Evolutionary conservation across 2,113 vertebrate species (phyloP), one percentile per base, ranked within the genome.

Genomic region (Hiodon tergisus): DNA sequence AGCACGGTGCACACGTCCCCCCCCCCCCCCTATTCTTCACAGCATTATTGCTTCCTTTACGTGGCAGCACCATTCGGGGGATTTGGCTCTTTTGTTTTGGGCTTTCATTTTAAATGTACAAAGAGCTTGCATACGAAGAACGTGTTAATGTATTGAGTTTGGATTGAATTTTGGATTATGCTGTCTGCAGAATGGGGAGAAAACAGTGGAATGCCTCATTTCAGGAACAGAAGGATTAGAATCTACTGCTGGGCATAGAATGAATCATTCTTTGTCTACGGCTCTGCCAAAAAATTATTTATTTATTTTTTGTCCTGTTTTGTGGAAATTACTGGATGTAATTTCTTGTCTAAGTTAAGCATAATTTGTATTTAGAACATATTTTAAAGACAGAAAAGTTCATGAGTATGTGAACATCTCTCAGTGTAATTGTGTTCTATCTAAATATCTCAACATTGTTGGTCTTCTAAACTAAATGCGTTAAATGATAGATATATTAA

Each of bases 91-190:
- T 71, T 81, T 66, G 63, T 82, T 84, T 78, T 58, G 7, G 73
- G 77, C 62, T 74, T 58, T 46, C 60, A 55, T 59, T 66, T 52
- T 59, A 17, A 47, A 50, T 14, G 51, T 60, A 70, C 66, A 52
- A 76, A 78, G 61, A 70, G 78, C 83, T 83, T 9, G 74, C 80
- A 52, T 68, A 31, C 31, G 31, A 31, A 31, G 31, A 31, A 73
- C 78, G 76, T 83, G 87, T 84, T 84, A 83, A 80, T 77, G 79
- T 62, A 77, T 80, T 63, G 80, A 75, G 69, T 13, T 70, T 3
- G 69, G 54, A 57, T 48, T 67, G 67, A 16, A 76, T 82, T 31
- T 86, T 80, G 82, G 84, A 86, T 82, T 76, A 79, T 46, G 53
- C 68, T 61, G 46, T 46, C 11, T 11, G 61, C 47, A 76, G 59